Evolutionary conservation across 2,888 invertebrate genomes (phyloP).

Genomic region (Stratiomys singularior): DNA sequence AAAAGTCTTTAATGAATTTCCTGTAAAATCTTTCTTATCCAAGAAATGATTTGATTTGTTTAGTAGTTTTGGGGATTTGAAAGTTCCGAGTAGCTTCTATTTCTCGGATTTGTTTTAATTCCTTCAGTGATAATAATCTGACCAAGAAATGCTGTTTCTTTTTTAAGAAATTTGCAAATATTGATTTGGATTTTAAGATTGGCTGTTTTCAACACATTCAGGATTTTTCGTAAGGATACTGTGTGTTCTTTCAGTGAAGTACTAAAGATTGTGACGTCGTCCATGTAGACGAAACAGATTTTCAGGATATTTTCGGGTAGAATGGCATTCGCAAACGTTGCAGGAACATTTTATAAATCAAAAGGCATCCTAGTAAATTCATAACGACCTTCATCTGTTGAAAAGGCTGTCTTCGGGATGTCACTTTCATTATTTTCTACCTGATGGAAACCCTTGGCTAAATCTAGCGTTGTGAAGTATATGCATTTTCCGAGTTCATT

Average conservation of each 20-base stretch:
- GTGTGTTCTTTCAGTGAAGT: constrained; percentile 4
- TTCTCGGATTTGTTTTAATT: not conserved
- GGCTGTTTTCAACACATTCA: not conserved
- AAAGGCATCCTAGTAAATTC: not conserved
- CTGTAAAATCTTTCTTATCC: not conserved
- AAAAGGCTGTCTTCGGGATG: constrained; percentile 51
- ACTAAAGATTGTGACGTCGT: constrained; percentile 25
- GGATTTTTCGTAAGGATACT: not conserved
- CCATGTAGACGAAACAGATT: constrained; percentile 52
- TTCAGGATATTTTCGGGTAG: constrained; percentile 54
- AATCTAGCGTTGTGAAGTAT: too few relatives aligned
- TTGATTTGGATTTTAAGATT: constrained; percentile 24
- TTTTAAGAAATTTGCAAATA: not conserved
- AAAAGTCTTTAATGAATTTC: constrained; percentile 1
- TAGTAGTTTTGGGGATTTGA: not conserved
- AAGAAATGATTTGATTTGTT: not conserved
- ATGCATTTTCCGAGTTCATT: too few relatives aligned
- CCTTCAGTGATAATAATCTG: not conserved
- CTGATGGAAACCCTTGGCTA: constrained; percentile 52
- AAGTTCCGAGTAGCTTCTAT: not conserved
- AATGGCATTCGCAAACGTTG: constrained; percentile 23
- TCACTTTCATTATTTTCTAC: constrained; percentile 48
- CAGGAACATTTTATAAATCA: constrained; percentile 60
- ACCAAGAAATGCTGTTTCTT: constrained; percentile 4
- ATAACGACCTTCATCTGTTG: constrained; percentile 46